Evolutionary conservation across 2,113 vertebrate species (phyloP).

Genomic region (Pachyramphus minor): DNA sequence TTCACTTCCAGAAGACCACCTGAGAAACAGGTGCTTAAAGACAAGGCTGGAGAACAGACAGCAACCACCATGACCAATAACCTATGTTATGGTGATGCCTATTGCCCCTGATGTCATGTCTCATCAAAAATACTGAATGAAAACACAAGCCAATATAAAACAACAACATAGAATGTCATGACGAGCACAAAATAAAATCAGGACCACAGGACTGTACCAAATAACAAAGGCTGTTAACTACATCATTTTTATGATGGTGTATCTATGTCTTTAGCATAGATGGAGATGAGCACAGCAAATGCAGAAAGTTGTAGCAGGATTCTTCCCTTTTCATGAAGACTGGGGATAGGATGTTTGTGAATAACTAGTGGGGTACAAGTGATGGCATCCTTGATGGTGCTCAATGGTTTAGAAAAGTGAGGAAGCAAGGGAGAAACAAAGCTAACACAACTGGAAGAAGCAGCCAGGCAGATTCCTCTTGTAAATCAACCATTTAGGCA

Average conservation of each 20-base stretch:
- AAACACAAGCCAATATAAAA: not conserved
- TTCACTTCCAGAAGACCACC: not conserved
- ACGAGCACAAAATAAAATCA: not conserved
- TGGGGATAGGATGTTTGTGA: not conserved
- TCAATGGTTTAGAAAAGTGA: not conserved
- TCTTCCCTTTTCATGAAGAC: not conserved
- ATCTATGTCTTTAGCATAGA: not conserved
- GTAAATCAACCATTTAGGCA: not conserved
- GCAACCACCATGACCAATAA: not conserved
- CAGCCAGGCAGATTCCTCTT: not conserved
- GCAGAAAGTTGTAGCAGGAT: not conserved
- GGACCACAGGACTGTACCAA: not conserved
- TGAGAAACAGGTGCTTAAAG: not conserved
- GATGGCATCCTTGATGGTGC: not conserved
- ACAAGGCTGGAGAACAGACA: not conserved
- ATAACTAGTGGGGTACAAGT: not conserved
- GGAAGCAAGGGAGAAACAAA: not conserved
- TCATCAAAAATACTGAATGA: not conserved
- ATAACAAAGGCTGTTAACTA: not conserved
- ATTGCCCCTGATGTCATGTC: not conserved
- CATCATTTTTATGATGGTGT: not conserved
- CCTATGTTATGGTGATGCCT: not conserved
- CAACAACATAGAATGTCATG: fast-evolving
- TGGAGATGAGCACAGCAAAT: not conserved
- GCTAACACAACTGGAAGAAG: not conserved